Base-by-base conservation (phyloP, 2,113 vertebrate species). In the Megatriorchis doriae region DNA sequence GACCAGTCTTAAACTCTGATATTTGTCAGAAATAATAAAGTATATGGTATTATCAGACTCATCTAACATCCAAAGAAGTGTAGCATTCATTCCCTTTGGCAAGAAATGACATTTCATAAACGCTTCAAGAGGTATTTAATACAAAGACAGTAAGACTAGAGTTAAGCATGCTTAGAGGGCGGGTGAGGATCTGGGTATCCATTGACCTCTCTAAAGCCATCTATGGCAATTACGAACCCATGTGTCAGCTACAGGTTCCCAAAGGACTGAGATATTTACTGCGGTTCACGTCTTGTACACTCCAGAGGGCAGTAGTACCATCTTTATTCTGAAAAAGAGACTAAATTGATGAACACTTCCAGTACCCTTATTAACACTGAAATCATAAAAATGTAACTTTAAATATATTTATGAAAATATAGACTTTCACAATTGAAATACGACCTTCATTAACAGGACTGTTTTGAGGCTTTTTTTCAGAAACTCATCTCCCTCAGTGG, bases 11-110 rank as follows among this genome's bases (percentile, higher is more conserved):
- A 16, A 17, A 50, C 16, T 75, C 16, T 68, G 62, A 38, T 65
- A 31, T 6, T 47, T 19, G 23, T 55, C 43, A 90, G 83, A 95
- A 92, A 32, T 59, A 67, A 78, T 62, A 89, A 45, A 32, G 50
- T n/a, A 40, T 0, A 40, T 0, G 0, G 0, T 52, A 29, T 55
- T 42, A 48, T 38, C 58, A 71, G 56, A 42, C 32, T 67, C 5
- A 8, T 38, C 10, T 61, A 38, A 56, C 9, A 20, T 40, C 21
- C 20, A 21, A 68, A 36, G 34, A 66, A 45, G 23, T 27, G 8
- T 42, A 58, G 21, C 8, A n/a, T 74, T 74, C 7, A 26, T 50
- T 50, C 48, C 48, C 13, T 38, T 68, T 82, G 27, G 17, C 29
- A 85, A 59, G 53, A 89, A 85, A 86, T 34, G 23, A 26, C 13